These are phyloP conservation scores for Patella pellucida DNA, from an alignment of 2,888 invertebrate genomes.

Conservation along the genomic window DNA sequence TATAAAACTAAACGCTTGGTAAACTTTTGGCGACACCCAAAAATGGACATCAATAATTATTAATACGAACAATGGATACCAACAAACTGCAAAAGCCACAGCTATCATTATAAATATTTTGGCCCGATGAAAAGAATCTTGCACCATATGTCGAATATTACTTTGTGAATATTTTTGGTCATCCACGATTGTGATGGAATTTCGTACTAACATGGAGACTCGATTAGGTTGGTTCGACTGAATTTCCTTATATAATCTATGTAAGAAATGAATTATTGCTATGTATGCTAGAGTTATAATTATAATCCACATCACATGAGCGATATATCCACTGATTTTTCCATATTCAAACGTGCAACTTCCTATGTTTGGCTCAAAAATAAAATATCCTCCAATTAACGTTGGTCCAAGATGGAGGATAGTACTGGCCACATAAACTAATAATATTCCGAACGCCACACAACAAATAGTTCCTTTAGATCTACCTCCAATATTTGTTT, in stretches of 20 bases:
- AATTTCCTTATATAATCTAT: constrained; percentile 68
- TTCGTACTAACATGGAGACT: constrained; percentile 65
- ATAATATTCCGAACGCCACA: constrained; percentile 67
- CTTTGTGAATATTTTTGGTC: constrained; percentile 51
- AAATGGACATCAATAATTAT: constrained; percentile 67
- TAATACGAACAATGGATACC: constrained; percentile 70
- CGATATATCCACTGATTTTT: constrained; percentile 68
- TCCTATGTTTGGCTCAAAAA: constrained; percentile 68
- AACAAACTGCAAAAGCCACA: constrained; percentile 64
- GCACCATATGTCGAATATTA: constrained; percentile 56
- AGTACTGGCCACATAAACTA: constrained; percentile 69
- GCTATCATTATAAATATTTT: constrained; percentile 66
- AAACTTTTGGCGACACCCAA: constrained; percentile 65
- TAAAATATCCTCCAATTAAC: constrained; percentile 70
- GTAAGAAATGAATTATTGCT: constrained; percentile 65
- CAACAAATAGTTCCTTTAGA: constrained; percentile 67
- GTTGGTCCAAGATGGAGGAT: constrained; percentile 71
- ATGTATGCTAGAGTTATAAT: constrained; percentile 67
- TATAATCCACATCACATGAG: constrained; percentile 70
- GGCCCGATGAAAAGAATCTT: constrained; percentile 64
- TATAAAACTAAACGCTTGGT: constrained; percentile 69
- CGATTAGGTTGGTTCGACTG: constrained; percentile 64
- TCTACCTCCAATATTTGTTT: constrained; percentile 64
- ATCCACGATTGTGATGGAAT: constrained; percentile 63
- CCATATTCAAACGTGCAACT: constrained; percentile 69